Conservation (phyloP, 2,888 invertebrate species). For the Megaustenia siamemsis region DNA sequence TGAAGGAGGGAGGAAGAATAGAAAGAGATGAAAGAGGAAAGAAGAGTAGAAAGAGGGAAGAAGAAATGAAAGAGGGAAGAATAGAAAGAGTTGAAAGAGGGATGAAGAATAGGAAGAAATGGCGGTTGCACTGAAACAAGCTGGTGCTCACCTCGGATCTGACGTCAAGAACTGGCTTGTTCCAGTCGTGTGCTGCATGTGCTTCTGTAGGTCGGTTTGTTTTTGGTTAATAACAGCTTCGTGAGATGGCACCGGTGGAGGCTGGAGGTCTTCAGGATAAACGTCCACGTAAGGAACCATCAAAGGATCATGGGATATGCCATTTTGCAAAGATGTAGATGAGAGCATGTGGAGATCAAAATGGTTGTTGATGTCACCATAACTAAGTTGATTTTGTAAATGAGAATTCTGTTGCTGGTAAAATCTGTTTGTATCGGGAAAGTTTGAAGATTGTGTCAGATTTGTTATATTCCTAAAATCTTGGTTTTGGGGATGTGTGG, state of each 20-base stretch:
- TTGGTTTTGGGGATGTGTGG: conserved; percentile 1
- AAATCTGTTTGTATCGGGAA: conserved; percentile 30
- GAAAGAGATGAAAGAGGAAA: too few relatives aligned
- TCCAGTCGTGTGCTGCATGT: conserved; percentile 60
- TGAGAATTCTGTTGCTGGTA: conserved; percentile 35
- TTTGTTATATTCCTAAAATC: background rate
- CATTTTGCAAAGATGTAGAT: conserved; percentile 80
- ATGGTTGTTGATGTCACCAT: conserved; percentile 33
- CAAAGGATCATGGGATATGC: conserved; percentile 80
- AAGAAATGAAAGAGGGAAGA: background rate
- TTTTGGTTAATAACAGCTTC: conserved; percentile 83
- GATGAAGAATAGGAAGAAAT: background rate
- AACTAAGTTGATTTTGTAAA: conserved; percentile 7
- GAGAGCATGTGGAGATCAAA: conserved; percentile 19
- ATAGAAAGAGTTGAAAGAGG: too few relatives aligned
- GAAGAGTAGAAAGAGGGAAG: too few relatives aligned
- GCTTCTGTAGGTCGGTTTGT: conserved; percentile 76
- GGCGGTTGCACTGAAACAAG: background rate
- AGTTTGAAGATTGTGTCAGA: conserved; percentile 19
- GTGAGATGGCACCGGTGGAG: conserved; percentile 81
- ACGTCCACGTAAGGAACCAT: conserved; percentile 79
- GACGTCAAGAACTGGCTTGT: conserved; percentile 43
- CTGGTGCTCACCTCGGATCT: conserved; percentile 14
- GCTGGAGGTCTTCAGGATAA: conserved; percentile 64
- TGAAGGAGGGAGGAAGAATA: too few relatives aligned